A percentile compares a stretch with the other conserved stretches of the same genome.
Evolutionary conservation across 2,888 invertebrate genomes (phyloP).

Genomic region (Pinctada fucata): DNA sequence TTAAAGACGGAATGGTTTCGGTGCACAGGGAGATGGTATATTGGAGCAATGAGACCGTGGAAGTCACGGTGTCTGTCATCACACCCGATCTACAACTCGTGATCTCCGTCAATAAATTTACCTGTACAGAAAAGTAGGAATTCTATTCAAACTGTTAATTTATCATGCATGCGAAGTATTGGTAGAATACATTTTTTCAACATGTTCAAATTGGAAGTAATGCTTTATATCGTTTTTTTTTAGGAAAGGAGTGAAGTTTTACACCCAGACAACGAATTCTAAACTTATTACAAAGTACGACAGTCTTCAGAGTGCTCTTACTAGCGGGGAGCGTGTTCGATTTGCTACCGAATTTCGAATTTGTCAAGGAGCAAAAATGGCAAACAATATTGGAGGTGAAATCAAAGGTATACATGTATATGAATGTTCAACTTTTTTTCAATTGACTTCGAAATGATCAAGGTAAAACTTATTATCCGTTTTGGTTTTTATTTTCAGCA

Average conservation of each 20-base stretch:
- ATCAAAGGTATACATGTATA: neutral
- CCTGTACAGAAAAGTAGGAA: neutral
- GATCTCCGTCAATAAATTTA: neutral
- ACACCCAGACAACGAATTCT: neutral
- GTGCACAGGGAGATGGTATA: conserved; percentile 5
- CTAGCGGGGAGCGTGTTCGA: neutral
- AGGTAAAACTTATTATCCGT: too few relatives aligned
- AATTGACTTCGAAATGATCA: too few relatives aligned
- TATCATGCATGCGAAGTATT: too few relatives aligned
- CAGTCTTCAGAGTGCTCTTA: neutral
- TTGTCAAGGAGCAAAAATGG: neutral
- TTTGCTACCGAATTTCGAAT: neutral
- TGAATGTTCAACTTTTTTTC: neutral
- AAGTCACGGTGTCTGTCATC: conserved; percentile 4
- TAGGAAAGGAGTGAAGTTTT: neutral
- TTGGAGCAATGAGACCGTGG: neutral
- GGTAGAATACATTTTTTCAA: too few relatives aligned
- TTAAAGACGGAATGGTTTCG: neutral
- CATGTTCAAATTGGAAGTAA: neutral
- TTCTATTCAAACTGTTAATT: too few relatives aligned
- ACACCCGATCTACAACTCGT: neutral
- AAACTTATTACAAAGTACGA: neutral
- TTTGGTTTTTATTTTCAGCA: neutral
- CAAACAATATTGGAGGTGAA: neutral
- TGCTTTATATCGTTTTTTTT: neutral